A percentile compares a stretch with the other conserved stretches of the same genome.
Conservation (phyloP, 2,797 vertebrate species). For the Semaprochilodus insignis region DNA sequence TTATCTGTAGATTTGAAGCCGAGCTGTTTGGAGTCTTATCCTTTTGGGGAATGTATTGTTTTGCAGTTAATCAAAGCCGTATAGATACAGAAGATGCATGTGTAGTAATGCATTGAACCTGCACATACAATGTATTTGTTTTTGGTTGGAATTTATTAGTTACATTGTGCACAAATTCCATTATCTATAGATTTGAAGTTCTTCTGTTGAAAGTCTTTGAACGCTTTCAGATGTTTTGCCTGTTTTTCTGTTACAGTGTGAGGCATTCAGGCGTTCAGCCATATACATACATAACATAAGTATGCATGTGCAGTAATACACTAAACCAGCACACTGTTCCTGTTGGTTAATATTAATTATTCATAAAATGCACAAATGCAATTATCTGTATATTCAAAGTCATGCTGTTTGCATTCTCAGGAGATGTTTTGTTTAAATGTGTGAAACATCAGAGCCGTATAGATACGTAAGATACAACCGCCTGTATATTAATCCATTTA, state of each 20-base stretch:
- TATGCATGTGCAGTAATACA: no score
- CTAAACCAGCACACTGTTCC: background rate
- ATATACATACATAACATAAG: no score
- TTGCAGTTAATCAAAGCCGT: slow-evolving; percentile 27
- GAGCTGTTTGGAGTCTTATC: background rate
- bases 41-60: background rate
- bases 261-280: no score
- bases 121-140: background rate
- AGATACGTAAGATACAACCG: no score
- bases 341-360: background rate
- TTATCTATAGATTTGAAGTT: background rate
- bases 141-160: background rate
- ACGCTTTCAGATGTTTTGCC: no score
- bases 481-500: no score
- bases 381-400: background rate
- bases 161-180: background rate
- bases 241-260: no score
- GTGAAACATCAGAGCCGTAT: background rate
- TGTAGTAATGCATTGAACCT: background rate
- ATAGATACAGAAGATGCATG: background rate
- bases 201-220: no score
- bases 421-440: background rate
- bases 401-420: no score
- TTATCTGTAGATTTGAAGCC: background rate
- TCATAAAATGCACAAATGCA: background rate